Percentiles rank a stretch among this genome's conserved stretches.
Evolutionary conservation across 2,888 invertebrate genomes (phyloP).

Genomic region (Oxycera nigricornis): DNA sequence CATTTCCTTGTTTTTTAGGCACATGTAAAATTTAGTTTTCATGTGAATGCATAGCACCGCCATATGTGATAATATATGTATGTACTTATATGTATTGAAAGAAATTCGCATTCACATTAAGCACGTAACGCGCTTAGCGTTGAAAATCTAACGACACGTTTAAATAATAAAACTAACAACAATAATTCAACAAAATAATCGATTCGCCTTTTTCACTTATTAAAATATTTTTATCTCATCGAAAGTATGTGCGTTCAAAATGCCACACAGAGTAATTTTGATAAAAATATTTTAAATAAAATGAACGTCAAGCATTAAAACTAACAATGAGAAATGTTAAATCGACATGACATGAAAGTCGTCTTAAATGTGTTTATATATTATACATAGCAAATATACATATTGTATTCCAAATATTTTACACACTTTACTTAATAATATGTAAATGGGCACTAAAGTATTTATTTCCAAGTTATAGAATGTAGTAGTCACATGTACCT

Average conservation of each 20-base stretch:
- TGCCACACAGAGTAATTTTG: constrained; percentile 32
- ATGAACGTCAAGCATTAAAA: constrained; percentile 15
- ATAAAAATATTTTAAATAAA: constrained; percentile 42
- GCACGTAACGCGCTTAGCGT: constrained; percentile 13
- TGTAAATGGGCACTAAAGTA: constrained; percentile 22
- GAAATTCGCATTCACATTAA: constrained; percentile 13
- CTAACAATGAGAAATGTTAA: too few species aligned
- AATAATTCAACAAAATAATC: background rate
- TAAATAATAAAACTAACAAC: background rate
- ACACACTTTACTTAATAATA: constrained; percentile 24
- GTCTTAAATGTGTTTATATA: constrained; percentile 36
- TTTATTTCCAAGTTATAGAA: constrained; percentile 34
- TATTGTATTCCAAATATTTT: constrained; percentile 36
- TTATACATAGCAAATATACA: constrained; percentile 4
- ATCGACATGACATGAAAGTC: background rate
- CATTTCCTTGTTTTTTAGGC: background rate
- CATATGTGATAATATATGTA: constrained; percentile 45
- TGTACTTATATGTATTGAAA: constrained; percentile 31
- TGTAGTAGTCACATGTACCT: constrained; percentile 50
- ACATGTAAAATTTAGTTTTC: background rate
- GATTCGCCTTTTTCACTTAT: constrained; percentile 36
- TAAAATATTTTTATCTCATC: constrained; percentile 41
- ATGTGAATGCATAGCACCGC: constrained; percentile 43
- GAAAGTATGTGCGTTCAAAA: too few species aligned
- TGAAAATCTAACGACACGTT: too few species aligned